These are phyloP conservation scores for Hirudinaria manillensis DNA, from an alignment of 2,888 invertebrate species.

Conservation along the genomic window DNA sequence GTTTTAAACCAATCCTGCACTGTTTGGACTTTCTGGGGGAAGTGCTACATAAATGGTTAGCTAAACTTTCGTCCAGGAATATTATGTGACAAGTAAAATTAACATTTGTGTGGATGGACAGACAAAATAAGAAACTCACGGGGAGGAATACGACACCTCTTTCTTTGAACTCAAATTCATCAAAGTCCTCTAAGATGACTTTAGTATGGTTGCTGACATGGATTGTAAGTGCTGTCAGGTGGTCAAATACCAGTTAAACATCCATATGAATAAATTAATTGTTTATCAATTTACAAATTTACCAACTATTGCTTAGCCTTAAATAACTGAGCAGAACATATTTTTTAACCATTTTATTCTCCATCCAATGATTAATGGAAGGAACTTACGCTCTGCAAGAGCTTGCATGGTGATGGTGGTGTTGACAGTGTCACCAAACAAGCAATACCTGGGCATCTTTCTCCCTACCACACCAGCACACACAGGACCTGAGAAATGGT, in stretches of 20 bases:
- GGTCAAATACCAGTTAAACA: background rate
- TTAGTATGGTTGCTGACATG: slow-evolving; percentile 8
- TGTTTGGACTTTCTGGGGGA: too few relatives aligned
- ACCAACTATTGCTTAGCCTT: too few relatives aligned
- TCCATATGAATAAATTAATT: background rate
- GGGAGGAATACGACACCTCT: slow-evolving; percentile 14
- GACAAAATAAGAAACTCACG: background rate
- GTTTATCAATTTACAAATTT: too few relatives aligned
- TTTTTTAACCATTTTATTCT: too few relatives aligned
- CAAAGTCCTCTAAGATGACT: slow-evolving; percentile 2
- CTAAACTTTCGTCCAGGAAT: too few relatives aligned
- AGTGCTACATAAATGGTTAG: too few relatives aligned
- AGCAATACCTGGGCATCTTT: slow-evolving; percentile 35
- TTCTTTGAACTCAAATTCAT: slow-evolving; percentile 21
- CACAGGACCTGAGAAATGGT: slow-evolving; percentile 28
- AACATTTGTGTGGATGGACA: too few relatives aligned
- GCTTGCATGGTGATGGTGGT: slow-evolving; percentile 31
- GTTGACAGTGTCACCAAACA: slow-evolving; percentile 36
- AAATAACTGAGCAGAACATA: too few relatives aligned
- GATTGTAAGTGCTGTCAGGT: slow-evolving; percentile 19
- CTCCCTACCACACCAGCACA: slow-evolving; percentile 34
- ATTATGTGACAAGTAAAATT: too few relatives aligned
- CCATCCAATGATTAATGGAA: too few relatives aligned
- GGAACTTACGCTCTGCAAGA: slow-evolving; percentile 28
- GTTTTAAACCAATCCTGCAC: too few relatives aligned